Conservation (phyloP, 2,888 invertebrate genomes). For the Acanthosepion pharaonis region DNA sequence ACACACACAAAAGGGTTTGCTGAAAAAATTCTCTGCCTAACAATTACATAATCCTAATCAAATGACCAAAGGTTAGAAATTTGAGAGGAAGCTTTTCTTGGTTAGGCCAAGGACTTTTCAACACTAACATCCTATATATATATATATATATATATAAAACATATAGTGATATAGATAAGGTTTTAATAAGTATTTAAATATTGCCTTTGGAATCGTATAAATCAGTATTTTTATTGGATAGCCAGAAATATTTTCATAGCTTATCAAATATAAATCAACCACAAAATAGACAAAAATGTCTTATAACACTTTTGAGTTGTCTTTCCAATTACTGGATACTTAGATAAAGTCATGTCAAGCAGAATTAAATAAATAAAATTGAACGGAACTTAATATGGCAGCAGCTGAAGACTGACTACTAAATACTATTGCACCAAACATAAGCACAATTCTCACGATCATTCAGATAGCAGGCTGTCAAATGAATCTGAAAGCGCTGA, state of each 20-base stretch:
- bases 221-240: slow-evolving; percentile 20
- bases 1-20: too few relatives aligned
- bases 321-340: not conserved
- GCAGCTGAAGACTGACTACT: not conserved
- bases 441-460: not conserved
- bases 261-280: not conserved
- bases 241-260: not conserved
- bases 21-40: too few relatives aligned
- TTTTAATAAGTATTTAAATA: not conserved
- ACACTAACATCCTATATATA: too few relatives aligned
- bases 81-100: too few relatives aligned
- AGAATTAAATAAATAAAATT: not conserved
- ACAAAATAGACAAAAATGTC: not conserved
- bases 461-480: slow-evolving; percentile 6
- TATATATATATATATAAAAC: not conserved
- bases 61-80: too few relatives aligned
- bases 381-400: not conserved
- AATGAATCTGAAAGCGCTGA: not conserved
- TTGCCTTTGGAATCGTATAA: not conserved
- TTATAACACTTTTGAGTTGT: not conserved
- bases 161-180: not conserved
- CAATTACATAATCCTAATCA: too few relatives aligned
- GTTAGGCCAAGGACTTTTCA: too few relatives aligned
- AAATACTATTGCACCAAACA: not conserved
- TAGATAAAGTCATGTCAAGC: not conserved